Evolutionary conservation across 2,797 vertebrate species (phyloP).

Genomic region (Diplodus puntazzo): DNA sequence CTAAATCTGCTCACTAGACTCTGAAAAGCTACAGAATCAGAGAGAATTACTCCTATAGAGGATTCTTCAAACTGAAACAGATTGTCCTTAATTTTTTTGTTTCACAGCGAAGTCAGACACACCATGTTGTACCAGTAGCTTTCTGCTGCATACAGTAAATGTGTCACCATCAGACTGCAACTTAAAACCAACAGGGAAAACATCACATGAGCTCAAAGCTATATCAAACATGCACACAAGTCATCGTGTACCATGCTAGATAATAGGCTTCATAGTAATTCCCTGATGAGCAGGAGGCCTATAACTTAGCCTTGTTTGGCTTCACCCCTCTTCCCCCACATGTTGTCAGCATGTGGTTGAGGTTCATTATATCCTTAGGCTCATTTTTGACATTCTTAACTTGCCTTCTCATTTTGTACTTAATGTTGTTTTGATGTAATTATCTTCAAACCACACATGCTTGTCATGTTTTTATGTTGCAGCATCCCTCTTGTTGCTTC

Average conservation of each 20-base stretch:
- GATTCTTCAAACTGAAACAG: constrained; percentile 37
- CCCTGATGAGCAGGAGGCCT: constrained; percentile 45
- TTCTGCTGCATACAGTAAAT: constrained; percentile 34
- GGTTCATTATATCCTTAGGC: constrained; percentile 53
- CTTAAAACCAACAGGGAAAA: constrained; percentile 50
- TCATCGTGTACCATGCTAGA: constrained; percentile 35
- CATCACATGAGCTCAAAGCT: constrained; percentile 53
- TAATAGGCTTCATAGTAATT: constrained; percentile 45
- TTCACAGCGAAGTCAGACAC: constrained; percentile 40
- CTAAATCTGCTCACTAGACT: constrained; percentile 20
- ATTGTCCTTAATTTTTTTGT: constrained; percentile 33
- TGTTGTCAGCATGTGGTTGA: constrained; percentile 49
- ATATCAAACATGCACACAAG: constrained; percentile 40
- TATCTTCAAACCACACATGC: constrained; percentile 32
- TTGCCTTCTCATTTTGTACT: constrained; percentile 32
- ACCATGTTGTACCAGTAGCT: background rate
- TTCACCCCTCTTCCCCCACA: background rate
- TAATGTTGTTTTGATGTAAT: constrained; percentile 46
- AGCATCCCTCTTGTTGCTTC: constrained; percentile 16
- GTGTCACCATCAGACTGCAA: constrained; percentile 47
- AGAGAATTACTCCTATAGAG: constrained; percentile 65
- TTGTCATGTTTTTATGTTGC: background rate
- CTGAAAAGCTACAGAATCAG: constrained; percentile 32
- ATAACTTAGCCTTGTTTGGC: constrained; percentile 43
- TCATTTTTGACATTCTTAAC: constrained; percentile 63